phyloP scores from a whole-genome alignment of 2,888 invertebrate genomes.

The Lacanobia oleracea region DNA sequence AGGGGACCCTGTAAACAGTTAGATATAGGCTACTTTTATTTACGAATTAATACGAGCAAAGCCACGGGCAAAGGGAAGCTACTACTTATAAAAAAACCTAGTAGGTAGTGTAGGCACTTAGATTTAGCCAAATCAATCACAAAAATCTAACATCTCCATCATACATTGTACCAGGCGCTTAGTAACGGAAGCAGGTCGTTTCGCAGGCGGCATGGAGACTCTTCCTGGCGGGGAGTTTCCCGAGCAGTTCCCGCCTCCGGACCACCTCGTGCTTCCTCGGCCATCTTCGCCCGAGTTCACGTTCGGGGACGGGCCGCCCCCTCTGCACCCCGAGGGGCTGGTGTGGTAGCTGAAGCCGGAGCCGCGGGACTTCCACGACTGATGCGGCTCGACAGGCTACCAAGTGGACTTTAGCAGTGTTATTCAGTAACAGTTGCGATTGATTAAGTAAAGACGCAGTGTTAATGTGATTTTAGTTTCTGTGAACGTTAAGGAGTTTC shows the following conservation, averaged over 20 bases:
- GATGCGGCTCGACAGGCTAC: conserved; percentile 89
- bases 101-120: background rate
- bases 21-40: no score
- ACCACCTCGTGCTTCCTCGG: conserved; percentile 93
- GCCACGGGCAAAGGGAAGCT: background rate
- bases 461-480: conserved; percentile 72
- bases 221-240: conserved; percentile 88
- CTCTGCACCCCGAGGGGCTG: conserved; percentile 88
- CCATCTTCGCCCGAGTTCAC: conserved; percentile 95
- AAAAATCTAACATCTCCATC: conserved; percentile 10
- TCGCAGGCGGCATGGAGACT: conserved; percentile 93
- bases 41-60: no score
- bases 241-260: conserved; percentile 91
- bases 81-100: background rate
- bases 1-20: no score
- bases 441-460: conserved; percentile 67
- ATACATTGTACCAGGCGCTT: conserved; percentile 67
- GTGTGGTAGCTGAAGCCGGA: conserved; percentile 91
- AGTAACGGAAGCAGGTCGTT: conserved; percentile 94
- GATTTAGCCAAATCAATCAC: background rate
- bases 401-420: conserved; percentile 84
- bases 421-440: conserved; percentile 65
- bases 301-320: conserved; percentile 88
- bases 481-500: conserved; percentile 35
- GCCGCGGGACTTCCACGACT: conserved; percentile 91